Percentiles rank a stretch among this genome's conserved stretches.
These are phyloP conservation scores for Acomys russatus DNA, from an alignment of 2,797 vertebrate genomes.

Conservation along the genomic window DNA sequence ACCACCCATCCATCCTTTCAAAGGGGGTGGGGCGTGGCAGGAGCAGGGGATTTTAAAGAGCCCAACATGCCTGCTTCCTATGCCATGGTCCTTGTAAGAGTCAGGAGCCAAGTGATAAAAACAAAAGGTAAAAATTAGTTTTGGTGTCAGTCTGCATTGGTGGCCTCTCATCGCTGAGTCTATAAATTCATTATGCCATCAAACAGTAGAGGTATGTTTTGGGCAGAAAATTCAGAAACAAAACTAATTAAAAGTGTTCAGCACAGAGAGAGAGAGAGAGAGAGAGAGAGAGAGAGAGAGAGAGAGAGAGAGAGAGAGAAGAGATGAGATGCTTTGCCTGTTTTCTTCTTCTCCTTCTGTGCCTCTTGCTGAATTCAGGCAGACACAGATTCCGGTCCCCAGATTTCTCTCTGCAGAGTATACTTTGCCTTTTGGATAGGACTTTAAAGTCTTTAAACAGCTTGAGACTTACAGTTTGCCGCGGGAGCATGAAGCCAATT, in stretches of 20 bases:
- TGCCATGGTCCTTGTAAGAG: neutral
- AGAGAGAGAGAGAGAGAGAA: no score
- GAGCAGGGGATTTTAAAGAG: neutral
- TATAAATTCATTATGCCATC: slow-evolving; percentile 56
- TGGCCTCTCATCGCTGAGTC: slow-evolving; percentile 18
- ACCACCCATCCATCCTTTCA: neutral
- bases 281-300: no score
- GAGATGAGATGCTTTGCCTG: slow-evolving; percentile 62
- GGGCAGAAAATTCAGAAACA: slow-evolving; percentile 65
- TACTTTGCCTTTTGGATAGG: slow-evolving; percentile 85
- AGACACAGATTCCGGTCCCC: slow-evolving; percentile 77
- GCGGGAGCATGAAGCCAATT: slow-evolving; percentile 86
- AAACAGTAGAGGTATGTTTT: neutral
- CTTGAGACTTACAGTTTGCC: slow-evolving; percentile 87
- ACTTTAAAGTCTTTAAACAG: slow-evolving; percentile 90
- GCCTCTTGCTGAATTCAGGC: slow-evolving; percentile 78
- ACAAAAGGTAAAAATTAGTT: slow-evolving; percentile 63
- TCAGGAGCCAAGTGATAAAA: slow-evolving; percentile 66
- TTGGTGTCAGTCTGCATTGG: slow-evolving; percentile 44
- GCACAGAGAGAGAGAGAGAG: neutral
- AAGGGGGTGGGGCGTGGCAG: neutral
- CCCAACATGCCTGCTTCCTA: slow-evolving; percentile 38
- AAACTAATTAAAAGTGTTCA: slow-evolving; percentile 71
- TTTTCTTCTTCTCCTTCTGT: slow-evolving; percentile 70
- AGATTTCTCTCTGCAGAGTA: slow-evolving; percentile 84